Evolutionary conservation across 2,797 vertebrate species (phyloP).

Genomic region (Mallotus villosus): DNA sequence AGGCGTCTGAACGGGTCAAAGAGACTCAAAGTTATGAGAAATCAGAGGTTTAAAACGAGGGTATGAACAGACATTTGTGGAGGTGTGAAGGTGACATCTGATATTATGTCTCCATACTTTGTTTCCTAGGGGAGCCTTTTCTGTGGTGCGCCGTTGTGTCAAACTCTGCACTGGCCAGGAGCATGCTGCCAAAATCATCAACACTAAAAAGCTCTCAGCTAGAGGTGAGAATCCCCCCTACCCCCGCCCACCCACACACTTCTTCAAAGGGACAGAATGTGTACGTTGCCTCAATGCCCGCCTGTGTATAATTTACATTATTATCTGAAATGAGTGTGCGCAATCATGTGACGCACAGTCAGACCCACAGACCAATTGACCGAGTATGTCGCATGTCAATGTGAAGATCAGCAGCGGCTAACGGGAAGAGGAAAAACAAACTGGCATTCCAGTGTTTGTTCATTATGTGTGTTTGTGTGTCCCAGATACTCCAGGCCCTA

Average conservation of each 20-base stretch:
- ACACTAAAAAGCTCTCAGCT: conserved; percentile 97
- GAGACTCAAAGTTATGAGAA: too few species aligned
- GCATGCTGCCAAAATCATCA: conserved; percentile 96
- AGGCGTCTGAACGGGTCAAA: too few species aligned
- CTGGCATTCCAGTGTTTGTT: conserved; percentile 30
- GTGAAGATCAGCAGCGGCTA: neutral
- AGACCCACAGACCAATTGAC: neutral
- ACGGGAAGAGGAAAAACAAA: conserved; percentile 9
- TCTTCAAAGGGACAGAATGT: neutral
- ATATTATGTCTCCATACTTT: conserved; percentile 37
- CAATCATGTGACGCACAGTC: neutral
- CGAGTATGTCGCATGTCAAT: neutral
- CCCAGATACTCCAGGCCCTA: neutral
- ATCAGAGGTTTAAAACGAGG: too few species aligned
- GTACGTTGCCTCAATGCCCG: neutral
- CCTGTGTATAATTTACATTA: neutral
- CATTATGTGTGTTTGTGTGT: conserved; percentile 32
- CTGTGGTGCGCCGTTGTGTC: conserved; percentile 93
- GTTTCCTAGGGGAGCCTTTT: conserved; percentile 90
- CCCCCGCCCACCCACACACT: neutral
- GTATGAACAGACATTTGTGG: conserved; percentile 37
- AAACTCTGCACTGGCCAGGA: conserved; percentile 95
- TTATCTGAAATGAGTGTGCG: neutral
- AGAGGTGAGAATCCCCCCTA: conserved; percentile 79
- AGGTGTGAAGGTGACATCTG: conserved; percentile 37